Conservation (phyloP, 2,113 vertebrate species). For the Tragelaphus strepsiceros region DNA sequence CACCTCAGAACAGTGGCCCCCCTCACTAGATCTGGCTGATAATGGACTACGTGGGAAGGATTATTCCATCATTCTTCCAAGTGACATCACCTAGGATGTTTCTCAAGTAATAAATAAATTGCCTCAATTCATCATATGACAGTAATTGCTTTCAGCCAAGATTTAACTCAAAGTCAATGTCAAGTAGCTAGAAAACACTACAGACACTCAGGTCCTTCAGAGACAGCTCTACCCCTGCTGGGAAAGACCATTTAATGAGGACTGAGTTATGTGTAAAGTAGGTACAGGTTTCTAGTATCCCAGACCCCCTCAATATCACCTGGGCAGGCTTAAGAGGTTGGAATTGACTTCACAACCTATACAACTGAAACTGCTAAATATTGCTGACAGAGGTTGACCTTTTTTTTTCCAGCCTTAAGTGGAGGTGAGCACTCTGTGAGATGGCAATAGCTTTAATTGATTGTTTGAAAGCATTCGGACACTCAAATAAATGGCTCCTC, state of each 20-base stretch:
- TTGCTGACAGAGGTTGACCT: slow-evolving; percentile 34
- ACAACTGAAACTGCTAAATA: slow-evolving; percentile 47
- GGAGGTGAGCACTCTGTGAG: slow-evolving; percentile 54
- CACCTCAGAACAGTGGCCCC: background rate
- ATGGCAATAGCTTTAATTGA: slow-evolving; percentile 53
- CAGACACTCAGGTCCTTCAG: slow-evolving; percentile 30
- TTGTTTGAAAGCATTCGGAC: slow-evolving; percentile 46
- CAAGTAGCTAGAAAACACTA: slow-evolving; percentile 56
- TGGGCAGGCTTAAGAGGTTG: slow-evolving; percentile 31
- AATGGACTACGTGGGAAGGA: slow-evolving; percentile 46
- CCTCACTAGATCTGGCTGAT: slow-evolving; percentile 17
- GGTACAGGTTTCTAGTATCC: slow-evolving; percentile 21
- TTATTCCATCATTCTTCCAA: slow-evolving; percentile 64
- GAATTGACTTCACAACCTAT: slow-evolving; percentile 16
- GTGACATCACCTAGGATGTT: slow-evolving; percentile 68
- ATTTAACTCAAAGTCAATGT: slow-evolving; percentile 66
- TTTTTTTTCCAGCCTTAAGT: slow-evolving; percentile 45
- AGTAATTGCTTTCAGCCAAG: slow-evolving; percentile 67
- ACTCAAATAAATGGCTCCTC: slow-evolving; percentile 48
- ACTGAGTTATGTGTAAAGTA: slow-evolving; percentile 29
- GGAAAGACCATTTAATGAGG: slow-evolving; percentile 38
- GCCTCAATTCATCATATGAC: slow-evolving; percentile 66
- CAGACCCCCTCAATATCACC: background rate
- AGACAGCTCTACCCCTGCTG: background rate
- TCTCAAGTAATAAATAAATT: slow-evolving; percentile 73